These are phyloP conservation scores for Alviniconcha strummeri DNA, from an alignment of 2,888 invertebrate species.

Conservation along the genomic window DNA sequence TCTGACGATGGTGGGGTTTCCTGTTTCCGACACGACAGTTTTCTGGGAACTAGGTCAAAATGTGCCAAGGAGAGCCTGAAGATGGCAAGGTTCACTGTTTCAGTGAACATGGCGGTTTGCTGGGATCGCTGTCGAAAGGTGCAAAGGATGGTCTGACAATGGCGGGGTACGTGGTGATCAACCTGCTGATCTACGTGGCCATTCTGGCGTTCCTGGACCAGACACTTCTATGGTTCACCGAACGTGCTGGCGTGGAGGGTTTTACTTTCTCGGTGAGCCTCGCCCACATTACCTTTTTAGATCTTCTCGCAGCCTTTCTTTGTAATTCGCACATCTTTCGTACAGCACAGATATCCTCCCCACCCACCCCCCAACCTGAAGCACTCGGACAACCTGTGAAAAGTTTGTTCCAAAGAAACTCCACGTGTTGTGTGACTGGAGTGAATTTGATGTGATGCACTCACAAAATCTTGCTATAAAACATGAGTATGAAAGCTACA, in stretches of 20 bases:
- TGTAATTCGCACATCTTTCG: no score
- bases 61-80: background rate
- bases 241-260: slow-evolving; percentile 29
- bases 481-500: no score
- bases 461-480: no score
- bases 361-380: no score
- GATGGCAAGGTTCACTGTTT: background rate
- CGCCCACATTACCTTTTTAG: background rate
- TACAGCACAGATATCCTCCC: no score
- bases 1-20: slow-evolving; percentile 21
- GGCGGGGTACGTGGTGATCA: slow-evolving; percentile 34
- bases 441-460: no score
- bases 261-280: slow-evolving; percentile 31
- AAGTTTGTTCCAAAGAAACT: no score
- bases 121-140: slow-evolving; percentile 38
- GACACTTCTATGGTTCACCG: slow-evolving; percentile 39
- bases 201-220: slow-evolving; percentile 35
- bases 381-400: no score
- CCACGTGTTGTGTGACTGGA: no score
- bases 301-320: background rate
- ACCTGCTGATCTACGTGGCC: slow-evolving; percentile 37
- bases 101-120: slow-evolving; percentile 28
- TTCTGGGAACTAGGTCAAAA: background rate
- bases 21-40: background rate
- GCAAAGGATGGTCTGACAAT: slow-evolving; percentile 34